Evolutionary conservation across 1,140 invertebrate genomes (phyloP), one percentile per base, ranked within the genome.

Genomic region (Charaxes varanes): DNA sequence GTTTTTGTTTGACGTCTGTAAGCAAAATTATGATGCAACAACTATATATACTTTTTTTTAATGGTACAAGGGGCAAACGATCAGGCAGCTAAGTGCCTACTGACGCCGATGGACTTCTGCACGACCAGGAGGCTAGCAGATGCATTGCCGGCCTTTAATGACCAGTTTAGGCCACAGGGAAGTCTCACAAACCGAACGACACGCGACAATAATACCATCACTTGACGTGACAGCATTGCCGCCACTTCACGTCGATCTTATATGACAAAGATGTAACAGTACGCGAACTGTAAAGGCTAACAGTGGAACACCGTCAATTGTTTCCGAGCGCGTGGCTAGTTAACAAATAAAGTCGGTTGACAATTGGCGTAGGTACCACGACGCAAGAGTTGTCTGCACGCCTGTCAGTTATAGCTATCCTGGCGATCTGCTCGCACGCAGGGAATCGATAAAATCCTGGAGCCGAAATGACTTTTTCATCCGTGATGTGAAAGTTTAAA

Each of bases 261-360:
- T n/a, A n/a, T n/a, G n/a, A n/a, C n/a, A 13, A 18, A 23, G 19
- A 7, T 23, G 22, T 14, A 16, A 3, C 2, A 31, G 14, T 16
- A 8, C n/a, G 10, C 22, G n/a, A n/a, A n/a, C 69, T 74, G 52
- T 60, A 60, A 54, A 66, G 49, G 59, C 59, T 52, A 60, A 65
- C 62, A 69, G 63, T 59, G 62, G 62, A 41, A 62, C 60, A 70
- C 62, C 53, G 63, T 63, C 77, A 81, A 81, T 81, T 81, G 73
- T 81, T 82, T 81, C 69, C 67, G 67, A 76, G 62, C 72, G 72
- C 73, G 70, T 77, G 77, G 72, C 69, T 62, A 70, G 74, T 81
- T 74, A 81, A 72, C 69, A 73, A 80, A 77, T 80, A 76, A 81
- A 73, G 66, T 67, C 68, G 46, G 59, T 56, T 61, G 53, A 77